Percentiles rank a stretch among this genome's conserved stretches.
Conservation (phyloP, 2,888 invertebrate genomes). For the Athalia circularis region DNA sequence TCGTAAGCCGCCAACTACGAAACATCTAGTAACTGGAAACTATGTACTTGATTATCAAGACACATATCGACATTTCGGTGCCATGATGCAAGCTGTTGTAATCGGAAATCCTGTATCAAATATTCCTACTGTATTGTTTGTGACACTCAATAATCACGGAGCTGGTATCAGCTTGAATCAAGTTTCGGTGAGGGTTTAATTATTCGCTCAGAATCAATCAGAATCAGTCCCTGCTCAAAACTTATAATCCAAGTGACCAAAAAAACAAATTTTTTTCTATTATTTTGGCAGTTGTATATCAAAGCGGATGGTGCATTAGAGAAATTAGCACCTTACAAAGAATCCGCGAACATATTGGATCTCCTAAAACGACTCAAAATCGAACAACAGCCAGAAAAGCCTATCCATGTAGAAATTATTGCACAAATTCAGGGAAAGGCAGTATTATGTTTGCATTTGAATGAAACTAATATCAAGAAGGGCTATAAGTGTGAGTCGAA, state of each 20-base stretch:
- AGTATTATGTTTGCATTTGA: conserved; percentile 81
- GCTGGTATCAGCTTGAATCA: conserved; percentile 78
- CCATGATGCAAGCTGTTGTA: conserved; percentile 78
- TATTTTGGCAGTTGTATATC: conserved; percentile 77
- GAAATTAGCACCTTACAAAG: conserved; percentile 73
- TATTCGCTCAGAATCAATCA: conserved; percentile 6
- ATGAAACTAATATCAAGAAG: conserved; percentile 80
- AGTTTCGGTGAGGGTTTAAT: conserved; percentile 75
- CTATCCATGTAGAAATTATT: conserved; percentile 82
- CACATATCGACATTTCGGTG: conserved; percentile 78
- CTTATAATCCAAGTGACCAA: neutral
- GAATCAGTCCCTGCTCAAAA: neutral
- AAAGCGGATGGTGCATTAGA: conserved; percentile 76
- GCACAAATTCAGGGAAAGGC: conserved; percentile 82
- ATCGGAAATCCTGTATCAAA: conserved; percentile 82
- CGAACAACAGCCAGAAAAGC: conserved; percentile 72
- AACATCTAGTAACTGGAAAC: conserved; percentile 83
- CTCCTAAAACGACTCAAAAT: conserved; percentile 75
- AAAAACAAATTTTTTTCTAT: neutral
- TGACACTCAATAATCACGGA: conserved; percentile 78
- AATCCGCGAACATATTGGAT: conserved; percentile 76
- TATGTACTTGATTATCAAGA: conserved; percentile 84
- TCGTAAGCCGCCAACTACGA: conserved; percentile 76
- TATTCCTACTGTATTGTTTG: conserved; percentile 79
- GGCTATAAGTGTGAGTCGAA: conserved; percentile 78